Evolutionary conservation across 1,140 invertebrate species (phyloP), one percentile per base, ranked within the genome.

Genomic region (Pseudomyrmex dendroicus): DNA sequence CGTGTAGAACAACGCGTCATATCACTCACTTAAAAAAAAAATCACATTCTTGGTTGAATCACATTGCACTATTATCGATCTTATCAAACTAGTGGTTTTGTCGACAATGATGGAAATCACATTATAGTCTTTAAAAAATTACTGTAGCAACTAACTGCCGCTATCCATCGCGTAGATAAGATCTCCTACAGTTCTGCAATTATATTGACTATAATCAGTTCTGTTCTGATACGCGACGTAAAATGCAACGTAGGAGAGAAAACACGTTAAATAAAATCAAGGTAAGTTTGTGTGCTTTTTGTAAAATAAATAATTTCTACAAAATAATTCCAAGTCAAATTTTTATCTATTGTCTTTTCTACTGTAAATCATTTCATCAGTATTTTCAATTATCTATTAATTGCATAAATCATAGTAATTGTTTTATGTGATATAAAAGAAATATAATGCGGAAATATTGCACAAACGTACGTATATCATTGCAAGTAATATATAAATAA

Each of bases 101-200:
- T 59, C 57, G 20, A 64, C 62, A 64, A 64, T 64, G 15, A 64
- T 20, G 35, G 7, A n/a, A 64, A n/a, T 46, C n/a, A 20, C 5
- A 15, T 35, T 46, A 64, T 7, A 35, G 0, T 13, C 62, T 20
- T 64, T 73, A 15, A 44, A 17, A 9, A 25, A 44, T 52, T 2
- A 56, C 10, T 5, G 13, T 5, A 17, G 68, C 20, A 59, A 59
- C 62, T 44, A 64, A 52, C 50, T 10, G 9, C 3, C 12, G 50
- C 50, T 52, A 52, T 82, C 61, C 64, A 13, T 50, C 12, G 1
- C 5, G 35, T 12, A 78, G 84, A 86, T 82, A 86, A 82, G 64
- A 70, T 74, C 67, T 25, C 46, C 52, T 12, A 59, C n/a, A 25
- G 25, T 2, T 57, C 8, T 44, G 22, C 44, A 56, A 13, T 54